These are phyloP conservation scores for Notospermus geniculatus DNA, from an alignment of 1,140 invertebrate species.

Conservation along the genomic window DNA sequence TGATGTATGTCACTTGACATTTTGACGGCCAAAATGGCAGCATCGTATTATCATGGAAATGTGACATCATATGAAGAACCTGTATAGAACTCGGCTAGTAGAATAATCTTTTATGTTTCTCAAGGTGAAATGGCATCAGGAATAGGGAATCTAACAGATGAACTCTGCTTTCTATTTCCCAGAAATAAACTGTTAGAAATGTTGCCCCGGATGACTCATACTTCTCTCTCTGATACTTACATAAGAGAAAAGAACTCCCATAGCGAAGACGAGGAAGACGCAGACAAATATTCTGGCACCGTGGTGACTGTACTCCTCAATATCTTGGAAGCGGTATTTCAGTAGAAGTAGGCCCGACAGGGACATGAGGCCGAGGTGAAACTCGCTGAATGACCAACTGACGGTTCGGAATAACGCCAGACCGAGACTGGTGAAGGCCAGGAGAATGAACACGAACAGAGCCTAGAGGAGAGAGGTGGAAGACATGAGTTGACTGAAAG, in stretches of 20 bases:
- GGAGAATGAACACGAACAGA: slow-evolving; percentile 34
- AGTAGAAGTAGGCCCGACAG: slow-evolving; percentile 36
- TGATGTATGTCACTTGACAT: no score
- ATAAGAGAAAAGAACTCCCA: slow-evolving; percentile 42
- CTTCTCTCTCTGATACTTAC: slow-evolving; percentile 35
- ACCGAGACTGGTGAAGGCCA: slow-evolving; percentile 39
- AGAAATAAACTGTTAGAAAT: no score
- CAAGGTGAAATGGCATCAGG: no score
- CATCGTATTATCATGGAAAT: no score
- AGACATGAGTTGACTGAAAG: no score
- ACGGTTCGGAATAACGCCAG: slow-evolving; percentile 39
- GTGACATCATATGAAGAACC: no score
- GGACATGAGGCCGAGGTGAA: slow-evolving; percentile 36
- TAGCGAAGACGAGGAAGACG: slow-evolving; percentile 32
- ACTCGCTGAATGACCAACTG: slow-evolving; percentile 30
- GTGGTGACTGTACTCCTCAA: slow-evolving; percentile 14
- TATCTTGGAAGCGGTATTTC: slow-evolving; percentile 22
- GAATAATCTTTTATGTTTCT: no score
- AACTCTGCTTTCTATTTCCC: no score
- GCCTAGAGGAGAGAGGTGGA: slow-evolving; percentile 20
- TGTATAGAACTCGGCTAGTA: no score
- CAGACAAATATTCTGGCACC: slow-evolving; percentile 32
- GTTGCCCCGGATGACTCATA: no score
- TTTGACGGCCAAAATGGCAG: no score
- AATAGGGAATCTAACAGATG: no score